Evolutionary conservation across 1,140 invertebrate genomes (phyloP).

Genomic region (Leptopilina clavipes): DNA sequence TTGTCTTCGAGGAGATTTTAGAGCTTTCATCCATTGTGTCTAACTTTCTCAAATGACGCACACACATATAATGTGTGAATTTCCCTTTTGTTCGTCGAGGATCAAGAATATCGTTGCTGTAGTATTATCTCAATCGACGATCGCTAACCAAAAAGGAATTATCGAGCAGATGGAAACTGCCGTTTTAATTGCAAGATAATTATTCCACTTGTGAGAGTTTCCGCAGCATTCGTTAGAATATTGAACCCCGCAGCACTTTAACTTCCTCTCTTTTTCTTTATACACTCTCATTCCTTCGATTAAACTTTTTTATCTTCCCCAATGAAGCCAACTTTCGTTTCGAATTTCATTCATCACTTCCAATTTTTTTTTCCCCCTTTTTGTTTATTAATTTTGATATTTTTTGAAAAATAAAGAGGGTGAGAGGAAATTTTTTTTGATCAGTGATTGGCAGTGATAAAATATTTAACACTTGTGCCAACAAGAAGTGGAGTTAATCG

Average conservation of each 20-base stretch:
- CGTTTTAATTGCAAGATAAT: slow-evolving; percentile 54
- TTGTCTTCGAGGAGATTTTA: slow-evolving; percentile 8
- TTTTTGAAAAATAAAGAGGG: no score
- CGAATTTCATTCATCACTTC: neutral
- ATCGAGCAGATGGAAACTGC: slow-evolving; percentile 39
- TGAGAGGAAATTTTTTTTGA: no score
- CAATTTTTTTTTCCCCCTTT: neutral
- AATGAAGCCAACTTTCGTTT: slow-evolving; percentile 3
- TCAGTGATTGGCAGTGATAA: neutral
- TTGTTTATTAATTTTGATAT: neutral
- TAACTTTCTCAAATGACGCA: slow-evolving; percentile 2
- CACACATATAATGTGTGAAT: neutral
- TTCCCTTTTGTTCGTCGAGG: neutral
- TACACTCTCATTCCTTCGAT: neutral
- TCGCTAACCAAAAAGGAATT: slow-evolving; percentile 25
- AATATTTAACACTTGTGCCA: slow-evolving; percentile 13
- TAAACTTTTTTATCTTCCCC: slow-evolving; percentile 1
- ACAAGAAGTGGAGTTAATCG: neutral
- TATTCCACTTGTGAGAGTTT: slow-evolving; percentile 54
- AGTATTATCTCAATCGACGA: slow-evolving; percentile 26
- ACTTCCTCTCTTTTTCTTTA: neutral
- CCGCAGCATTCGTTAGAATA: slow-evolving; percentile 41
- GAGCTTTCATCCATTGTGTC: slow-evolving; percentile 12
- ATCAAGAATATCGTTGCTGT: slow-evolving; percentile 22
- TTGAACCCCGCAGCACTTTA: neutral